These are phyloP conservation scores for Dastarcus helophoroides DNA, from an alignment of 2,888 invertebrate genomes.

Conservation along the genomic window DNA sequence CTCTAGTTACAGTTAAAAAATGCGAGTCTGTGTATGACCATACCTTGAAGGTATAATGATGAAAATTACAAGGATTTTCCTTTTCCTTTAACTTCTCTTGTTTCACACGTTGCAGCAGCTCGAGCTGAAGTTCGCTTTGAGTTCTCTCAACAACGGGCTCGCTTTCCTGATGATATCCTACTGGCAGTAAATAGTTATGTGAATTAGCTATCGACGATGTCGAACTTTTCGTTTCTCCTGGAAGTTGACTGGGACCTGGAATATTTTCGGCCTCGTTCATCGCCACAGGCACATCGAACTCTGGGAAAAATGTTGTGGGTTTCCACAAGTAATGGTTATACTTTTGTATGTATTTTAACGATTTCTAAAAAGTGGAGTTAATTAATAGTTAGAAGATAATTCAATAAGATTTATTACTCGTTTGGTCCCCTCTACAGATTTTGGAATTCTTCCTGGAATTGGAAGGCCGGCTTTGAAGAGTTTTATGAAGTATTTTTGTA, in stretches of 20 bases:
- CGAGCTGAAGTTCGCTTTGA: constrained; percentile 24
- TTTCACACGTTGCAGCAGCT: constrained; percentile 37
- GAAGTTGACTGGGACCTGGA: constrained; percentile 37
- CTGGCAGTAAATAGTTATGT: constrained; percentile 23
- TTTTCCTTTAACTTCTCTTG: constrained; percentile 33
- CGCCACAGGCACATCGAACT: constrained; percentile 64
- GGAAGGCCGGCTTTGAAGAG: constrained; percentile 75
- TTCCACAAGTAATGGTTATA: constrained; percentile 44
- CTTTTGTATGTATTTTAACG: constrained; percentile 36
- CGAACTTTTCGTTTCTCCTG: constrained; percentile 5
- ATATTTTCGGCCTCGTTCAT: constrained; percentile 55
- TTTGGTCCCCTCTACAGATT: too few relatives aligned
- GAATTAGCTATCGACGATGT: constrained; percentile 5
- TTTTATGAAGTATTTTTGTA: constrained; percentile 88
- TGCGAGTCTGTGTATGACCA: too few relatives aligned
- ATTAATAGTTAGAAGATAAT: too few relatives aligned
- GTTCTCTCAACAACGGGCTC: constrained; percentile 11
- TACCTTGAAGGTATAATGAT: constrained; percentile 40
- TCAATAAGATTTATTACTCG: too few relatives aligned
- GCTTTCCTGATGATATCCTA: constrained; percentile 8
- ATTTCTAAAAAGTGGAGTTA: constrained; percentile 31
- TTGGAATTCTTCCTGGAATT: constrained; percentile 68
- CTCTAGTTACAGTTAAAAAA: too few relatives aligned
- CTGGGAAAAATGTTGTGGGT: constrained; percentile 78
- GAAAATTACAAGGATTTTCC: constrained; percentile 21